Evolutionary conservation across 2,113 vertebrate species (phyloP), one percentile per base, ranked within the genome.

Genomic region (Helogale parvula): DNA sequence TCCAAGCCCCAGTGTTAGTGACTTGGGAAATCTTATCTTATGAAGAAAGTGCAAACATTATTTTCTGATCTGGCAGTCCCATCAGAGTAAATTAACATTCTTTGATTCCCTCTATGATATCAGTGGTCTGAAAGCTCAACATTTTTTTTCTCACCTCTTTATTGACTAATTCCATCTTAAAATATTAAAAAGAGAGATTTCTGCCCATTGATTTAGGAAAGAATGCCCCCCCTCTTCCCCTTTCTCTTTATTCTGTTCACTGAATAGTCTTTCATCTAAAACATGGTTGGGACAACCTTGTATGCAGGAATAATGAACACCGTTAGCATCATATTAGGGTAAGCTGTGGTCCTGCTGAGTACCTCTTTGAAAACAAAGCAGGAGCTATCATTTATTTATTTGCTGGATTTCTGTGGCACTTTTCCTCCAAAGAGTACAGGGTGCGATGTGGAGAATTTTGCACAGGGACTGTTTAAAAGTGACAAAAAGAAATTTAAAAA

Each of bases 1-100:
- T 97, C 93, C 92, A 97, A 96, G 23, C 17, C 35, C 33, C 41
- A 82, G n/a, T 96, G 63, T 97, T 93, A 97, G 74, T 96, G 83
- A 93, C 71, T 93, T 96, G 85, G 85, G 87, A 97, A 86, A 91
- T 68, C 15, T 88, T 94, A 63, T 88, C 94, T 94, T 88, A 9
- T 57, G 94, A 90, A 90, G 52, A 95, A 80, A 95, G 88, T 95
- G 47, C 6, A 74, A 97, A 94, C 94, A 84, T 93, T 71, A 66
- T 66, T 50, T 97, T 68, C 45, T 89, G 60, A 85, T 57, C 60
- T 91, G 92, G 38, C 15, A 88, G 29, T 65, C 31, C 41, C 71
- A 96, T 0, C 38, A 29, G 14, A 96, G n/a, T 35, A 93, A 88
- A 35, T 94, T 90, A 88, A 54, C 54, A 89, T 86, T 84, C 47